These are phyloP conservation scores for Furcula furcula DNA, from an alignment of 2,888 invertebrate species.

Conservation along the genomic window DNA sequence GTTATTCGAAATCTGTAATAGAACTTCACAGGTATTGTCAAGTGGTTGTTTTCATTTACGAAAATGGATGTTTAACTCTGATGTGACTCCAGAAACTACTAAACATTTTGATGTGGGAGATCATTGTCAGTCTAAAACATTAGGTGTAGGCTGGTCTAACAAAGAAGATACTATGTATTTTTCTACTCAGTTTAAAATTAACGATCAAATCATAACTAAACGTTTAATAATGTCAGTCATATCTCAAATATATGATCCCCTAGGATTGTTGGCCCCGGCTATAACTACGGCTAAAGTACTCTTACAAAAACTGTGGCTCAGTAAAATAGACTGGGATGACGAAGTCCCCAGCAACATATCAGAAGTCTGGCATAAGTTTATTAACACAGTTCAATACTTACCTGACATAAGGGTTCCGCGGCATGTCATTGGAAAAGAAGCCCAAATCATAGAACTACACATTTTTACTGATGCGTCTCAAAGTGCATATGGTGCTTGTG, in stretches of 20 bases:
- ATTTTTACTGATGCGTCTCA: neutral
- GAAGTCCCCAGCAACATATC: neutral
- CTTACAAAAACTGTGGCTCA: slow-evolving; percentile 2
- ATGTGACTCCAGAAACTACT: neutral
- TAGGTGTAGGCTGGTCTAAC: slow-evolving; percentile 2
- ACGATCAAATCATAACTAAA: slow-evolving; percentile 1
- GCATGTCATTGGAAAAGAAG: neutral
- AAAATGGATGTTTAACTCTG: slow-evolving; percentile 4
- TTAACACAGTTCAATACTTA: neutral
- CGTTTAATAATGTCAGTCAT: slow-evolving; percentile 1
- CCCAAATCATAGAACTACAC: slow-evolving; percentile 2
- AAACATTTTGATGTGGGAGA: neutral
- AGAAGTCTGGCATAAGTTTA: neutral
- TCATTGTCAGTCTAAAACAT: neutral
- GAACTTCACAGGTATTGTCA: slow-evolving; percentile 1
- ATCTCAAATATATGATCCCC: slow-evolving; percentile 3
- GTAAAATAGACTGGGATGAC: slow-evolving; percentile 3
- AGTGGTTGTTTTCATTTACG: neutral
- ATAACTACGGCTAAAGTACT: slow-evolving; percentile 3
- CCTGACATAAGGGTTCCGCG: neutral
- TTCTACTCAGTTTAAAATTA: neutral
- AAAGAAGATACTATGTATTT: slow-evolving; percentile 1
- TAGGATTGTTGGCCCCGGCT: slow-evolving; percentile 1
- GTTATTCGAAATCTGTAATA: slow-evolving; percentile 3
- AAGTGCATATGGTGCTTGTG: neutral